Conservation (phyloP, 2,888 invertebrate species). For the Agonum fuliginosum region DNA sequence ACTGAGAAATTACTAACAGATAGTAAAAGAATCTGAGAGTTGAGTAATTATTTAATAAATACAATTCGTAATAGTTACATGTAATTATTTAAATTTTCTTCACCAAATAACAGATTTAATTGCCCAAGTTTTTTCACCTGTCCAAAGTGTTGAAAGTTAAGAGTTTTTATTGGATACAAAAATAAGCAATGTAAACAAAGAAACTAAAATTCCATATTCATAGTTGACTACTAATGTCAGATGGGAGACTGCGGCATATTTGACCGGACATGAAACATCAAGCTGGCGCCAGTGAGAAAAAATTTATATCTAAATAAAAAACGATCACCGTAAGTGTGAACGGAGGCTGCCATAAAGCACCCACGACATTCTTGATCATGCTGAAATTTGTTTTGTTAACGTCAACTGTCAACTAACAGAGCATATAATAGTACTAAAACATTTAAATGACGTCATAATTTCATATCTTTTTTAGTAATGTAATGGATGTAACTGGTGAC, state of each 20-base stretch:
- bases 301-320: conserved; percentile 19
- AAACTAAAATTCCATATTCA: conserved; percentile 17
- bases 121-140: conserved; percentile 1
- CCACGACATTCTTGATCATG: conserved; percentile 17
- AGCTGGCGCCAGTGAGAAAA: conserved; percentile 15
- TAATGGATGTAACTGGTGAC: too few species aligned
- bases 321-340: conserved; percentile 5
- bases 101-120: neutral
- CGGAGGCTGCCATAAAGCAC: conserved; percentile 16
- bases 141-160: conserved; percentile 13
- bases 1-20: too few species aligned
- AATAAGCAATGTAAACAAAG: conserved; percentile 11
- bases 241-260: conserved; percentile 21
- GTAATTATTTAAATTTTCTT: neutral
- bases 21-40: too few species aligned
- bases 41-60: neutral
- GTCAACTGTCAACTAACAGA: conserved; percentile 6
- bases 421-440: too few species aligned
- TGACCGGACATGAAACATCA: conserved; percentile 13
- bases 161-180: conserved; percentile 6
- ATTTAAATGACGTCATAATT: too few species aligned
- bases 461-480: too few species aligned
- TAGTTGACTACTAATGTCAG: conserved; percentile 12
- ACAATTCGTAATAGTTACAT: neutral
- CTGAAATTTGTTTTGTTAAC: conserved; percentile 9